These are phyloP conservation scores for Buathra laborator DNA, from an alignment of 2,888 invertebrate genomes.

Conservation along the genomic window DNA sequence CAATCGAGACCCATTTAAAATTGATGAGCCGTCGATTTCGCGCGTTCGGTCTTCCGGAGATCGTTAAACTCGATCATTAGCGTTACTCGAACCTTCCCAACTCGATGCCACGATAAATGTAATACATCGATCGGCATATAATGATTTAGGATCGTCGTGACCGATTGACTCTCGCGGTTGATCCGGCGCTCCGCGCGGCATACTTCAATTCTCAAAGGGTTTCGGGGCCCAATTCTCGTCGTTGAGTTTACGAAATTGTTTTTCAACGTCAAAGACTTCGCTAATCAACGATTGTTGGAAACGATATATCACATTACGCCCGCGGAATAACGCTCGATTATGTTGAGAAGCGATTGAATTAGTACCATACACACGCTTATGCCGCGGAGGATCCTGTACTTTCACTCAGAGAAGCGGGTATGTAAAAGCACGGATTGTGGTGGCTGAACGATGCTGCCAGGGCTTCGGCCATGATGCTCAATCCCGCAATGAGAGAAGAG, in stretches of 20 bases:
- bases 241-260: constrained; percentile 53
- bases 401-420: constrained; percentile 75
- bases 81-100: background rate
- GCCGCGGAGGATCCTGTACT: constrained; percentile 74
- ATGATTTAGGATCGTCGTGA: constrained; percentile 43
- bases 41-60: too few species aligned
- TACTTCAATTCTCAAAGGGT: constrained; percentile 10
- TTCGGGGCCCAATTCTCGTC: background rate
- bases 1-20: too few species aligned
- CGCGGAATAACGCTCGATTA: background rate
- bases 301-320: constrained; percentile 63
- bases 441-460: constrained; percentile 50
- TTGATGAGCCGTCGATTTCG: background rate
- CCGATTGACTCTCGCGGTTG: constrained; percentile 19
- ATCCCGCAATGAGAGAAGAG: constrained; percentile 56
- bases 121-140: background rate
- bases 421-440: constrained; percentile 36
- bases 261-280: constrained; percentile 38
- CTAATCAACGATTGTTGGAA: constrained; percentile 69
- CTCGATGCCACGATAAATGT: background rate
- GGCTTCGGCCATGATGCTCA: constrained; percentile 62
- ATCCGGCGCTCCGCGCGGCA: background rate
- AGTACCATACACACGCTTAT: constrained; percentile 5
- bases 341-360: constrained; percentile 31
- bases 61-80: too few species aligned